A percentile compares a stretch with the other conserved stretches of the same genome.
Conservation (phyloP, 2,113 vertebrate species). For the Ciconia boyciana region DNA sequence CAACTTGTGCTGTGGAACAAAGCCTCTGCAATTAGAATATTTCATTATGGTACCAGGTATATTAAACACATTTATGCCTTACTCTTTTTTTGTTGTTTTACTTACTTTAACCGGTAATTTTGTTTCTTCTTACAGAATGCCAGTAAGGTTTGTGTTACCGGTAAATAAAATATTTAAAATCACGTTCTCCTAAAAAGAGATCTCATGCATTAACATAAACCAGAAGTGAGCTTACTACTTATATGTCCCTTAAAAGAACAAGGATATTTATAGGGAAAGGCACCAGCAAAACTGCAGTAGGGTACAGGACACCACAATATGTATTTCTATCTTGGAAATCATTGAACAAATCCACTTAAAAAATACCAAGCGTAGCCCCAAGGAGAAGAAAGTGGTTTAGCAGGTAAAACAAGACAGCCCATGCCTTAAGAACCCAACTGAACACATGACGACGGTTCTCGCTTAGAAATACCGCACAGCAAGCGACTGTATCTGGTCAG, state of each 20-base stretch:
- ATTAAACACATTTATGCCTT: not conserved
- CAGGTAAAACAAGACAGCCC: not conserved
- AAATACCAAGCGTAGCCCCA: not conserved
- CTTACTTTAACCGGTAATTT: not conserved
- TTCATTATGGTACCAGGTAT: not conserved
- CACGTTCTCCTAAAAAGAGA: not conserved
- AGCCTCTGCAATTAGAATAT: not conserved
- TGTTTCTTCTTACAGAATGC: not conserved
- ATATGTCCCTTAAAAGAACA: not conserved
- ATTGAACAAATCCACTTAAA: not conserved
- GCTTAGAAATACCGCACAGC: not conserved
- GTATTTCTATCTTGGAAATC: not conserved
- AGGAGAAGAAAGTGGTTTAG: constrained; percentile 17
- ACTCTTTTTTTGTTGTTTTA: not conserved
- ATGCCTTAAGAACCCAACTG: not conserved
- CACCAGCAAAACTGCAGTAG: not conserved
- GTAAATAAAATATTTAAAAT: not conserved
- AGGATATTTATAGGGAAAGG: not conserved
- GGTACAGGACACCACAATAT: not conserved
- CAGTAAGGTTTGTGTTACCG: not conserved
- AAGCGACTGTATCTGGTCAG: not conserved
- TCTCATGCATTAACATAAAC: not conserved
- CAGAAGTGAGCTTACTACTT: not conserved
- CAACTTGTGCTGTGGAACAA: not conserved
- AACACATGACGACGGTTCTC: not conserved